phyloP scores from a whole-genome alignment of 1,140 invertebrate genomes.

The Leptinotarsa undecemlineata region DNA sequence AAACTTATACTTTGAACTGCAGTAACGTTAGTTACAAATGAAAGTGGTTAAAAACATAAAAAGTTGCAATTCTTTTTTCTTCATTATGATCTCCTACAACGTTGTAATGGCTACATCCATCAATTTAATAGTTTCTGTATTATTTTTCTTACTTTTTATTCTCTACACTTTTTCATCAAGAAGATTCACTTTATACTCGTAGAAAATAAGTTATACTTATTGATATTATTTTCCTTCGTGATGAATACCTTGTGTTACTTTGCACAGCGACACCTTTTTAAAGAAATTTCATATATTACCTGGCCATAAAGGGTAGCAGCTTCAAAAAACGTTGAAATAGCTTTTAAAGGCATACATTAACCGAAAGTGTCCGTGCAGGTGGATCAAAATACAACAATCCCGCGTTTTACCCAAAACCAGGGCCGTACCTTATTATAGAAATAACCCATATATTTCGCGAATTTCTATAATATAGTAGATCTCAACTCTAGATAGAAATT shows the following conservation, averaged over 20 bases:
- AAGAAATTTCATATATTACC: slow-evolving; percentile 20
- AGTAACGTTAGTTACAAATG: too few relatives aligned
- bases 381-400: slow-evolving; percentile 12
- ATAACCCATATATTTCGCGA: too few relatives aligned
- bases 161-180: neutral
- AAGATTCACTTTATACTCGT: neutral
- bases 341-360: slow-evolving; percentile 21
- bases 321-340: slow-evolving; percentile 24
- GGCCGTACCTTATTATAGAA: neutral
- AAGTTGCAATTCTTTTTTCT: too few relatives aligned
- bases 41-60: too few relatives aligned
- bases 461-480: too few relatives aligned
- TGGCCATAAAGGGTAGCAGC: neutral
- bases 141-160: too few relatives aligned
- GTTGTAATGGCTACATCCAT: too few relatives aligned
- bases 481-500: too few relatives aligned
- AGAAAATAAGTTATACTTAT: neutral
- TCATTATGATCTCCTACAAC: too few relatives aligned
- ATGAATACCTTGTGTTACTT: neutral
- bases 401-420: slow-evolving; percentile 21
- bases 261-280: neutral
- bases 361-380: slow-evolving; percentile 22
- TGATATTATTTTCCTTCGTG: neutral
- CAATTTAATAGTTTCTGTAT: too few relatives aligned
- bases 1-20: too few relatives aligned